These are phyloP conservation scores for Diploscapter pachys DNA, from an alignment of 1,140 invertebrate species.

Conservation along the genomic window DNA sequence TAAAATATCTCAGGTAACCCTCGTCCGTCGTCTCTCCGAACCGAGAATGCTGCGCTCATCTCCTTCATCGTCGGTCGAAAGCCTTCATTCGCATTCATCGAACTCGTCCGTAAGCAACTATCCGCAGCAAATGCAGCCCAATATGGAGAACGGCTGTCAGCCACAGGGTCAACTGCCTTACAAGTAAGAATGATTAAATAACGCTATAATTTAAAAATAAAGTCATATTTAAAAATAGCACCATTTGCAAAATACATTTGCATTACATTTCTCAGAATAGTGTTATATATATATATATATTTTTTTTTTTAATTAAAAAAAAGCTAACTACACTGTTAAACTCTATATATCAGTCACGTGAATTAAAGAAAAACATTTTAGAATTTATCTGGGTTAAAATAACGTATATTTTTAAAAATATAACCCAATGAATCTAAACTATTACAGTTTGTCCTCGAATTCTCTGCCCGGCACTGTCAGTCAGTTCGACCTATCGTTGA, in stretches of 20 bases:
- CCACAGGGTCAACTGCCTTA: conserved; percentile 3
- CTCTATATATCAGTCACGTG: too few species aligned
- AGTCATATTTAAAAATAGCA: neutral
- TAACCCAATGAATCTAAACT: neutral
- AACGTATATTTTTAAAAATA: neutral
- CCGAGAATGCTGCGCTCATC: conserved; percentile 24
- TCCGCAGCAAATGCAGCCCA: neutral
- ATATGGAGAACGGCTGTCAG: neutral
- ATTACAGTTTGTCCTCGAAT: conserved; percentile 29
- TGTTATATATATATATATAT: conserved; percentile 9
- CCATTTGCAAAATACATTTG: too few species aligned
- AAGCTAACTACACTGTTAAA: too few species aligned
- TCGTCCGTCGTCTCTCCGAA: conserved; percentile 10
- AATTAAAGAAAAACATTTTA: too few species aligned
- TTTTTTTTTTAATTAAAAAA: neutral
- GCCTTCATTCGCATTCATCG: conserved; percentile 11
- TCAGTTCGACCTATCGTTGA: conserved; percentile 28
- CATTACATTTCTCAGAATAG: neutral
- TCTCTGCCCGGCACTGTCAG: conserved; percentile 21
- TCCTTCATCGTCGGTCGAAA: conserved; percentile 21
- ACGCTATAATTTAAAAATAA: conserved; percentile 1
- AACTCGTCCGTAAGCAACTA: neutral
- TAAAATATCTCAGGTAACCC: neutral
- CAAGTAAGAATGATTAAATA: conserved; percentile 1
- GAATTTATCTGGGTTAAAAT: too few species aligned